Evolutionary conservation across 2,888 invertebrate species (phyloP), one percentile per base, ranked within the genome.

Genomic region (Rhodophaea formosa): DNA sequence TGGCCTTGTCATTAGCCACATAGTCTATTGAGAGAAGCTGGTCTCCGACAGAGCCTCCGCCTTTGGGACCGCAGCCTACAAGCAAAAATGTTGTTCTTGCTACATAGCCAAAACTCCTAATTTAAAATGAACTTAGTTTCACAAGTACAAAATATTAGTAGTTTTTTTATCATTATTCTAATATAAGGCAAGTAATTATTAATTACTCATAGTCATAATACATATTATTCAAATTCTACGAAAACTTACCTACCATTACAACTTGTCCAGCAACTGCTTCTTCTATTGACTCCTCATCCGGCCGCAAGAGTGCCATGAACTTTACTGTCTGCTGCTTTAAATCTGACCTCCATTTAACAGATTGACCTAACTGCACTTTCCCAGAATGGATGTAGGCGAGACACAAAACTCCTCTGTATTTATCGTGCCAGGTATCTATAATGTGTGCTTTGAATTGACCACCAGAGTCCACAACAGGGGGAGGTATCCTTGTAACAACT

Each of bases 371-470:
- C 64, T 92, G 88, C 1, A 98, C 77, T 14, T 82, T 85, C 0
- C 98, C 98, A 76, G 97, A 95, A 64, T 94, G 92, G 43, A 98
- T 92, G 79, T 95, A 96, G 23, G 96, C 92, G 29, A 97, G 86
- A 67, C 95, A 94, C 57, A 97, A 86, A 0, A 96, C 95, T 0
- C 98, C 98, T 75, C 95, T 94, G 76, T 96, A 98, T 66, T 93
- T 94, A 79, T 99, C 97, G 84, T 95, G 98, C 96, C 97, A 98
- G 58, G 97, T 97, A 77, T 99, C 99, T 86, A 98, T 98, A 58
- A 98, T 91, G 46, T 99, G 88, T 0, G 96, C 97, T 79, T 94
- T 94, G 60, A 98, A 94, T 30, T 94, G 90, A 0, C 90, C 92
- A 23, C 92, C 77, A 56, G 93, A 83, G 62, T 92, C 77, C 0